phyloP scores from a whole-genome alignment of 2,797 vertebrate species.

The Cottoperca gobio region DNA sequence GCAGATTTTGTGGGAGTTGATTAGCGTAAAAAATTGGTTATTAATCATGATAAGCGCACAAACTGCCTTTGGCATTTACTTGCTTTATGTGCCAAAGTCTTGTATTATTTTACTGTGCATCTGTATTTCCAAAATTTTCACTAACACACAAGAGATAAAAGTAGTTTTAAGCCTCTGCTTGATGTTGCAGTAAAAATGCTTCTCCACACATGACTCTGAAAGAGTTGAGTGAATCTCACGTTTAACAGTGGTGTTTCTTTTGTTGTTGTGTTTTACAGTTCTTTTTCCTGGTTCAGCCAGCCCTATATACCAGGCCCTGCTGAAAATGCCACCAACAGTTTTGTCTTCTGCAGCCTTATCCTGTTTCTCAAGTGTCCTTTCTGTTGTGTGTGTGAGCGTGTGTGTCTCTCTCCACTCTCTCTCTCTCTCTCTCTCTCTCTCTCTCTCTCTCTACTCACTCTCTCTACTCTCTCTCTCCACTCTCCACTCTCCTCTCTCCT shows the following conservation, averaged over 20 bases:
- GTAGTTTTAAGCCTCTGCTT: constrained; percentile 63
- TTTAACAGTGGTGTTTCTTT: constrained; percentile 99
- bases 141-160: constrained; percentile 58
- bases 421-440: constrained; percentile 58
- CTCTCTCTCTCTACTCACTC: constrained; percentile 87
- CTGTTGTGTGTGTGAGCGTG: constrained; percentile 89
- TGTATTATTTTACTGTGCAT: constrained; percentile 53
- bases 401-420: constrained; percentile 86
- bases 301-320: constrained; percentile 99
- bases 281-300: constrained; percentile 99
- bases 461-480: too few species aligned
- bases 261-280: constrained; percentile 99
- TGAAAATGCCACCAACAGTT: constrained; percentile 99
- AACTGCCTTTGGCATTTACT: constrained; percentile 51
- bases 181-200: constrained; percentile 74
- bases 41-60: constrained; percentile 48
- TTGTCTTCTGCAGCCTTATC: constrained; percentile 99
- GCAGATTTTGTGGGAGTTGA: constrained; percentile 43
- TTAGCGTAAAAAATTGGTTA: constrained; percentile 36
- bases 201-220: constrained; percentile 94
- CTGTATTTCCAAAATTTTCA: constrained; percentile 57
- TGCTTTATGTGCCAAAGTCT: constrained; percentile 59
- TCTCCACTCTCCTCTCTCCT: too few species aligned
- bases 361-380: constrained; percentile 99
- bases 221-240: constrained; percentile 91